A percentile compares a stretch with the other conserved stretches of the same genome.
These are phyloP conservation scores for Tricholauxania praeusta DNA, from an alignment of 2,888 invertebrate genomes.

Conservation along the genomic window DNA sequence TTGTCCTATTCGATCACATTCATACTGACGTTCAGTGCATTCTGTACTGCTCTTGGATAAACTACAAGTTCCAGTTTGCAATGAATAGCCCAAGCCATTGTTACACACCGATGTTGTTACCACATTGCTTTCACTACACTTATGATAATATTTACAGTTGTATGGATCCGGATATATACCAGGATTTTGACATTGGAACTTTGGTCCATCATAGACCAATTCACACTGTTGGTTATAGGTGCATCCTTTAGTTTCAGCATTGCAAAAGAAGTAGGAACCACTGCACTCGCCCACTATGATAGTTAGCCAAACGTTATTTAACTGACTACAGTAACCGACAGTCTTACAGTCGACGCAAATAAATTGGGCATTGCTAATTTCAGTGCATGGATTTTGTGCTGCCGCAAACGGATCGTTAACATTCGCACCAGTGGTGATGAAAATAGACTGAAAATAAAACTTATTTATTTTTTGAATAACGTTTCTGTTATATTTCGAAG, in stretches of 20 bases:
- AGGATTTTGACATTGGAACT: constrained; percentile 55
- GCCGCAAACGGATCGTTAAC: constrained; percentile 43
- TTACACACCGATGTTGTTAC: constrained; percentile 52
- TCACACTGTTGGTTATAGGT: constrained; percentile 35
- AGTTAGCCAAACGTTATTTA: constrained; percentile 51
- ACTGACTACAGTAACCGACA: constrained; percentile 52
- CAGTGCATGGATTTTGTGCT: constrained; percentile 54
- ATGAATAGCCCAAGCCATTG: constrained; percentile 55
- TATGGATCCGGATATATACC: constrained; percentile 63
- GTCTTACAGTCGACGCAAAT: constrained; percentile 55
- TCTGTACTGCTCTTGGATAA: constrained; percentile 47
- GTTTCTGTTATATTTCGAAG: no score
- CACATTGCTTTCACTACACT: constrained; percentile 52
- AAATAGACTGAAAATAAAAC: no score
- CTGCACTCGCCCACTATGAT: constrained; percentile 49
- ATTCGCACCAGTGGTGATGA: not conserved
- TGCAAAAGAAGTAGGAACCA: constrained; percentile 54
- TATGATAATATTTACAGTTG: constrained; percentile 61
- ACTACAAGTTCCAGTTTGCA: constrained; percentile 51
- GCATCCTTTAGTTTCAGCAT: constrained; percentile 48
- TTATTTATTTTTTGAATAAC: no score
- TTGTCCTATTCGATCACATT: constrained; percentile 54
- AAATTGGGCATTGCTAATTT: constrained; percentile 53
- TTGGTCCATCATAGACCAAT: constrained; percentile 44
- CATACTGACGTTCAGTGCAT: constrained; percentile 54